These are phyloP conservation scores for Heliothis virescens DNA, from an alignment of 1,140 invertebrate genomes.

Conservation along the genomic window DNA sequence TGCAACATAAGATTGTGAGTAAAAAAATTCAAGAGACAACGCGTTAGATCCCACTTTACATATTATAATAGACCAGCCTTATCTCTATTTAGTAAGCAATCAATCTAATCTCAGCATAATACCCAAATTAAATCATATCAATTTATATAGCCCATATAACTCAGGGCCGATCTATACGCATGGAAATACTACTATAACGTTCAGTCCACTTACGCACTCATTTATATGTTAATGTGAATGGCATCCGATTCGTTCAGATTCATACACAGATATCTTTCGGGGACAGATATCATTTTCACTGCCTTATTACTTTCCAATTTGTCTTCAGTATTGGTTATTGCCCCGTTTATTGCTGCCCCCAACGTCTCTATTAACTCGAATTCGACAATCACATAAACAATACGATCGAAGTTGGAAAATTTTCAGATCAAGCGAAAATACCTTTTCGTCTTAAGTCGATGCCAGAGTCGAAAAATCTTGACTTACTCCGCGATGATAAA, in stretches of 20 bases:
- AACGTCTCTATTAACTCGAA: constrained; percentile 62
- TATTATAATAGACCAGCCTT: constrained; percentile 39
- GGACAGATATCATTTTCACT: constrained; percentile 85
- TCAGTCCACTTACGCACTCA: constrained; percentile 83
- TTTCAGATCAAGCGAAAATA: constrained; percentile 56
- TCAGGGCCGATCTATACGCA: constrained; percentile 59
- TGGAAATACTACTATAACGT: constrained; percentile 61
- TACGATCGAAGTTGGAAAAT: constrained; percentile 36
- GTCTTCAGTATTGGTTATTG: constrained; percentile 83
- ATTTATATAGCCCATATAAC: constrained; percentile 65
- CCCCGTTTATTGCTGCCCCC: constrained; percentile 74
- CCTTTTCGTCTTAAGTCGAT: constrained; percentile 84
- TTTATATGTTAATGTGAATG: constrained; percentile 85
- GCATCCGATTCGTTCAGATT: constrained; percentile 76
- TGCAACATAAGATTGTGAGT: background rate
- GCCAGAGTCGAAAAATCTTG: constrained; percentile 86
- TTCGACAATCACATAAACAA: constrained; percentile 52
- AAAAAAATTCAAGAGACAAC: background rate
- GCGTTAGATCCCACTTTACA: constrained; percentile 5
- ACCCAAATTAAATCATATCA: constrained; percentile 54
- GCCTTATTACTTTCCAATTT: constrained; percentile 86
- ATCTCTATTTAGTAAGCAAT: constrained; percentile 42
- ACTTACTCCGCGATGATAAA: constrained; percentile 84
- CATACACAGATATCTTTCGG: constrained; percentile 80
- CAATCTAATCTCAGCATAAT: constrained; percentile 49